These are phyloP conservation scores for Trissoscelio sp. DNA, from an alignment of 2,888 invertebrate genomes.

Conservation along the genomic window DNA sequence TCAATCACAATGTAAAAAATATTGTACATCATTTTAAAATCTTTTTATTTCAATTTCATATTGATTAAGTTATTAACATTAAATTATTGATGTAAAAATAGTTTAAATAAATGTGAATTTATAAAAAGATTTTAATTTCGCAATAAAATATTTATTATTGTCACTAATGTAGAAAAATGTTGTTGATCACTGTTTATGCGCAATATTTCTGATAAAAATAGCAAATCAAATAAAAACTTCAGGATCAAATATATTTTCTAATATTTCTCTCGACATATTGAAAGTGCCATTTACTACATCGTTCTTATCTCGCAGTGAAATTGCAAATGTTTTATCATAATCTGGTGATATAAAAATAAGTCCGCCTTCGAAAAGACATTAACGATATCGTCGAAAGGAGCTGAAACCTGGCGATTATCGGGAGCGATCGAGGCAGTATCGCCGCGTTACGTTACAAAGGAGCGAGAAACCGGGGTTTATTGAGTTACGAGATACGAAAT, in stretches of 20 bases:
- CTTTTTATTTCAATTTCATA: no score
- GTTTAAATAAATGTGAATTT: no score
- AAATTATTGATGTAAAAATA: no score
- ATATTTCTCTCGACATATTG: conserved; percentile 46
- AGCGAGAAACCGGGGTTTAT: conserved; percentile 26
- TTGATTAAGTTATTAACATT: no score
- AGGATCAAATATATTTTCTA: conserved; percentile 15
- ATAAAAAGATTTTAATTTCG: no score
- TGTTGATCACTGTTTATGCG: no score
- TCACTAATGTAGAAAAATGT: no score
- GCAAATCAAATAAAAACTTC: neutral
- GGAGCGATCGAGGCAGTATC: conserved; percentile 25
- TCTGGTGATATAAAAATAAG: conserved; percentile 8
- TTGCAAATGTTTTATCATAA: conserved; percentile 41
- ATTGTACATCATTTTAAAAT: no score
- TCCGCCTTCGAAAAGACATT: conserved; percentile 49
- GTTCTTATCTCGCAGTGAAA: conserved; percentile 54
- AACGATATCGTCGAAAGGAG: conserved; percentile 40
- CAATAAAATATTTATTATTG: no score
- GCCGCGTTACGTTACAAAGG: conserved; percentile 44
- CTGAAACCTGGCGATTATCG: conserved; percentile 32
- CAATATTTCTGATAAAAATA: no score
- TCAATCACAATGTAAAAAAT: no score
- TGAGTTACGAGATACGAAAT: conserved; percentile 30
- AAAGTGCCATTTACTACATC: conserved; percentile 45